A percentile compares a stretch with the other conserved stretches of the same genome.
Evolutionary conservation across 1,140 invertebrate genomes (phyloP).

Genomic region (Platyura marginata): DNA sequence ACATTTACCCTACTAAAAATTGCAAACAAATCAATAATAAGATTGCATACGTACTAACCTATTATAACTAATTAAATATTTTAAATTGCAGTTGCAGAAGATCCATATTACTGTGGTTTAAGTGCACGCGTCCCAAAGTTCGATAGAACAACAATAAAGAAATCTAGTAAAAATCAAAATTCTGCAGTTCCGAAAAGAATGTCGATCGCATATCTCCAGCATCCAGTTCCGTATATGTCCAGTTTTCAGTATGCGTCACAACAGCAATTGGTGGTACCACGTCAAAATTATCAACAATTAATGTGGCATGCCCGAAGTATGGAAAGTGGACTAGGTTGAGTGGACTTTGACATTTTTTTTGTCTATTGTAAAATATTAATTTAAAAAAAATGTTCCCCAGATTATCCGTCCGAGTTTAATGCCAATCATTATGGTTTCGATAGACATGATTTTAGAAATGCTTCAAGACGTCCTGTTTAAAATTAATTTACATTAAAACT

Average conservation of each 20-base stretch:
- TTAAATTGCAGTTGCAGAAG: conserved; percentile 31
- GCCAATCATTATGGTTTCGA: neutral
- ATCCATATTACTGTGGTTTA: conserved; percentile 69
- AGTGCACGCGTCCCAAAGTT: conserved; percentile 67
- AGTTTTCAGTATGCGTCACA: conserved; percentile 11
- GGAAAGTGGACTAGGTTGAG: conserved; percentile 20
- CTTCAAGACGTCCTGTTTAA: neutral
- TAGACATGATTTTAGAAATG: neutral
- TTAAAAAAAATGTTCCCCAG: no score
- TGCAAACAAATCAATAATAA: no score
- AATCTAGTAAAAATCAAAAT: conserved; percentile 4
- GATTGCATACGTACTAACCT: no score
- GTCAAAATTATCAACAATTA: conserved; percentile 19
- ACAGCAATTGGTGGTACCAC: conserved; percentile 20
- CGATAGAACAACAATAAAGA: conserved; percentile 28
- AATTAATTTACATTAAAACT: no score
- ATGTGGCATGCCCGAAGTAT: conserved; percentile 23
- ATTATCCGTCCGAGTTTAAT: conserved; percentile 1
- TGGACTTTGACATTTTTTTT: neutral
- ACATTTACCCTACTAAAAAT: no score
- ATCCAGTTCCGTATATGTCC: conserved; percentile 4
- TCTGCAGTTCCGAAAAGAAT: conserved; percentile 21
- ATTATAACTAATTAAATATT: no score
- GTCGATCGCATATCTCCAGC: conserved; percentile 14
- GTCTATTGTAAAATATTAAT: no score